Percentiles rank a stretch among this genome's conserved stretches.
These are phyloP conservation scores for Cuculus canorus DNA, from an alignment of 2,797 vertebrate species.

Conservation along the genomic window DNA sequence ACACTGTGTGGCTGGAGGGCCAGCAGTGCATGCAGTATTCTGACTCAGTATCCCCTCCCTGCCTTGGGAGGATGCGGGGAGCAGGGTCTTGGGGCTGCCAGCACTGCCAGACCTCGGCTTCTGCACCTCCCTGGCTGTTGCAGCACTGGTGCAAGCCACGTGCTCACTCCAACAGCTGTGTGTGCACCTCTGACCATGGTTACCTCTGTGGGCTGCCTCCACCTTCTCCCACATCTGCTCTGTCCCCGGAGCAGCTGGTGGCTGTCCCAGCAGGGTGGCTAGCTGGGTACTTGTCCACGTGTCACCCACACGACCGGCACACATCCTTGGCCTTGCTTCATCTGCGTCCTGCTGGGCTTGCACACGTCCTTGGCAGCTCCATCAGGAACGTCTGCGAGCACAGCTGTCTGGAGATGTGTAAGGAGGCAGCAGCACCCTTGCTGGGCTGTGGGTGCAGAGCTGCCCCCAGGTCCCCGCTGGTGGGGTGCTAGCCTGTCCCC, in stretches of 20 bases:
- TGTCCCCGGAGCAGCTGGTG: background rate
- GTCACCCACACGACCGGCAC: rapidly evolving
- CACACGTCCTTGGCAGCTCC: rapidly evolving
- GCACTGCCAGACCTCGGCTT: background rate
- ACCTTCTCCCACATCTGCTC: background rate
- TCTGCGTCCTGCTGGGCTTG: rapidly evolving
- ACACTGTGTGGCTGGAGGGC: rapidly evolving
- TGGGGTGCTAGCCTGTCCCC: background rate
- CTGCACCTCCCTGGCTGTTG: background rate
- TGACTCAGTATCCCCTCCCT: background rate
- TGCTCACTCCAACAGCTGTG: rapidly evolving
- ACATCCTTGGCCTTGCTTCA: background rate
- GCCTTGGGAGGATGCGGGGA: background rate
- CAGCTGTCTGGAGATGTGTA: background rate
- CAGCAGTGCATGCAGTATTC: rapidly evolving
- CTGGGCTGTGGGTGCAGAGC: rapidly evolving
- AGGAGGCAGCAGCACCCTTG: background rate
- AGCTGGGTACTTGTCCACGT: rapidly evolving
- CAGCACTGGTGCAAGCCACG: rapidly evolving
- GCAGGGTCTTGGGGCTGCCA: background rate
- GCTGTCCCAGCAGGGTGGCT: background rate
- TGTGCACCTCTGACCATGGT: rapidly evolving
- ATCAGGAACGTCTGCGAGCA: rapidly evolving
- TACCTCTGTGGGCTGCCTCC: background rate
- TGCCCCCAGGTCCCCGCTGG: rapidly evolving